These are phyloP conservation scores for Odontocerum albicorne DNA, from an alignment of 2,888 invertebrate species.

Conservation along the genomic window DNA sequence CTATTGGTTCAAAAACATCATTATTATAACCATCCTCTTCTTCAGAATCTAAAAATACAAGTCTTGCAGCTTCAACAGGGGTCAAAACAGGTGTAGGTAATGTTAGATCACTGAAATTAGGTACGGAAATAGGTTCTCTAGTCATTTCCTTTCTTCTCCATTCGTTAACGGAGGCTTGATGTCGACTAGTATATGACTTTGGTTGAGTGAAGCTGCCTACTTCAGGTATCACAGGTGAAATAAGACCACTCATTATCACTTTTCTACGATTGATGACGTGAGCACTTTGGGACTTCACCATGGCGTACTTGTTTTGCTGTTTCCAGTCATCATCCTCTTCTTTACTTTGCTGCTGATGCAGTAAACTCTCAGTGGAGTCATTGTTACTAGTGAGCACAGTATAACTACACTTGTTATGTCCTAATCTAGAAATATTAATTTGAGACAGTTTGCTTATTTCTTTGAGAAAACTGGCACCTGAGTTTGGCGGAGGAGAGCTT, in stretches of 20 bases:
- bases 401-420: conserved; percentile 69
- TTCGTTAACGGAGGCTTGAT: conserved; percentile 43
- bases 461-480: conserved; percentile 55
- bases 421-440: conserved; percentile 66
- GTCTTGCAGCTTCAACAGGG: conserved; percentile 66
- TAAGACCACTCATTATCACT: conserved; percentile 40
- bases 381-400: conserved; percentile 65
- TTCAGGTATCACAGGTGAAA: conserved; percentile 44
- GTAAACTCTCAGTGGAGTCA: conserved; percentile 68
- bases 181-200: conserved; percentile 37
- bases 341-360: conserved; percentile 42
- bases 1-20: conserved; percentile 44
- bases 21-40: conserved; percentile 54
- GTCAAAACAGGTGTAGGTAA: conserved; percentile 67
- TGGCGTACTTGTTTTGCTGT: conserved; percentile 40
- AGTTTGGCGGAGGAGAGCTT: conserved; percentile 42
- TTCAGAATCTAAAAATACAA: conserved; percentile 72
- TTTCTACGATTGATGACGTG: conserved; percentile 55
- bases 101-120: conserved; percentile 68
- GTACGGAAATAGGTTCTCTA: conserved; percentile 72
- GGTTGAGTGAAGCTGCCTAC: conserved; percentile 26
- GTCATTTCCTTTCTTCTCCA: conserved; percentile 53
- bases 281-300: conserved; percentile 62
- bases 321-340: conserved; percentile 39
- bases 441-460: conserved; percentile 74